These are phyloP conservation scores for Micronycteris hirsuta DNA, from an alignment of 2,113 vertebrate species.

Conservation along the genomic window DNA sequence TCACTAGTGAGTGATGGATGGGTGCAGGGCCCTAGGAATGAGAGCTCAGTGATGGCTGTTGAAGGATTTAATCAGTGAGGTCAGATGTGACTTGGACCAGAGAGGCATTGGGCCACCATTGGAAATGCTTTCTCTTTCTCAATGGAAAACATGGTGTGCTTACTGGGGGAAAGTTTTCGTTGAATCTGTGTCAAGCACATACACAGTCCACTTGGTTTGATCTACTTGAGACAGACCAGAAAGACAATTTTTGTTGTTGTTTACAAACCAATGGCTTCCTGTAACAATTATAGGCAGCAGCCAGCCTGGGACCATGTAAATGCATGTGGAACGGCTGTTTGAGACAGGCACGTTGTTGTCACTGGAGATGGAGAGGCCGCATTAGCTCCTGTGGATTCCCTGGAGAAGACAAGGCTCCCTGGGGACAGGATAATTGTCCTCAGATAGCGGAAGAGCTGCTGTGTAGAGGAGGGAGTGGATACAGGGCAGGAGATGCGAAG, in stretches of 20 bases:
- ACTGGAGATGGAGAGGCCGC: constrained; percentile 49
- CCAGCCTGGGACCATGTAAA: constrained; percentile 56
- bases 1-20: neutral
- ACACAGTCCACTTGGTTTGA: constrained; percentile 13
- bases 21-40: neutral
- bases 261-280: constrained; percentile 55
- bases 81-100: neutral
- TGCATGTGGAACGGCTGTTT: constrained; percentile 45
- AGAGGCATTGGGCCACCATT: neutral
- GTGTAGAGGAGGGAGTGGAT: neutral
- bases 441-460: neutral
- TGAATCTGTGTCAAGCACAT: neutral
- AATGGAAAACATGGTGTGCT: neutral
- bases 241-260: constrained; percentile 21
- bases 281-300: constrained; percentile 52
- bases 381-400: constrained; percentile 48
- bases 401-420: constrained; percentile 28
- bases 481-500: neutral
- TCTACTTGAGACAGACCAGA: constrained; percentile 8
- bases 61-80: neutral
- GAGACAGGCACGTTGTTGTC: constrained; percentile 44
- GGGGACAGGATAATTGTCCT: constrained; percentile 57
- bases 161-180: neutral
- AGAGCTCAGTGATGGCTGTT: neutral
- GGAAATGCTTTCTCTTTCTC: neutral